These are phyloP conservation scores for Tarsius wallacei DNA, from an alignment of 2,797 vertebrate genomes.

Conservation along the genomic window DNA sequence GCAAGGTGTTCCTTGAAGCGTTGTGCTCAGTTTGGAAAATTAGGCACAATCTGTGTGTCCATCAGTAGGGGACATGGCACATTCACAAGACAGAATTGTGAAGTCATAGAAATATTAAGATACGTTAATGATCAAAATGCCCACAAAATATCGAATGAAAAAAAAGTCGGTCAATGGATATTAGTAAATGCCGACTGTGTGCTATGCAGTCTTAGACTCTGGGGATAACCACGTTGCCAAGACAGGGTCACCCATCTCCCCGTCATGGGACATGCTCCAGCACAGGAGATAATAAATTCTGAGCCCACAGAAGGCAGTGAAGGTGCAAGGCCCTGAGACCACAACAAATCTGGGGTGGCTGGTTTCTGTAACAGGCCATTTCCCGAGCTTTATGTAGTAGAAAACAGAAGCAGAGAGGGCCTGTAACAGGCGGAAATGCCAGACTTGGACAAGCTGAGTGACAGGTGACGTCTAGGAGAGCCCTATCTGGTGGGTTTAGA, in stretches of 20 bases:
- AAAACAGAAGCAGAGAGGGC: not conserved
- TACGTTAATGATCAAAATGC: not conserved
- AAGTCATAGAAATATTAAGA: too few relatives aligned
- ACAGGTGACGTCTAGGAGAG: not conserved
- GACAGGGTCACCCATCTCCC: not conserved
- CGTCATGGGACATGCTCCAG: rapidly evolving
- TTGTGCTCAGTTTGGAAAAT: rapidly evolving
- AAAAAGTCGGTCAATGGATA: not conserved
- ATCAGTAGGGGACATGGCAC: rapidly evolving
- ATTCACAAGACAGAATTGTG: rapidly evolving
- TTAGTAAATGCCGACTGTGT: rapidly evolving
- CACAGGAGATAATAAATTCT: not conserved
- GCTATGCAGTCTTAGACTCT: not conserved
- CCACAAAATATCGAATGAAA: not conserved
- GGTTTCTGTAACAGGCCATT: not conserved
- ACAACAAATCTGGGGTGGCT: not conserved
- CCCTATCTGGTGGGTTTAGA: not conserved
- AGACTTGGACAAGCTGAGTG: not conserved
- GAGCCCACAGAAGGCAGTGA: not conserved
- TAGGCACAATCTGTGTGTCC: rapidly evolving
- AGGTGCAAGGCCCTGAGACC: too few relatives aligned
- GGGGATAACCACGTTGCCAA: not conserved
- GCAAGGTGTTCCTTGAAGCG: not conserved
- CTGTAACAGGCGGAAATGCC: not conserved
- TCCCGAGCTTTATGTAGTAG: not conserved